Percentiles rank a stretch among this genome's conserved stretches.
Conservation (phyloP, 2,888 invertebrate species). For the Tricholauxania praeusta region DNA sequence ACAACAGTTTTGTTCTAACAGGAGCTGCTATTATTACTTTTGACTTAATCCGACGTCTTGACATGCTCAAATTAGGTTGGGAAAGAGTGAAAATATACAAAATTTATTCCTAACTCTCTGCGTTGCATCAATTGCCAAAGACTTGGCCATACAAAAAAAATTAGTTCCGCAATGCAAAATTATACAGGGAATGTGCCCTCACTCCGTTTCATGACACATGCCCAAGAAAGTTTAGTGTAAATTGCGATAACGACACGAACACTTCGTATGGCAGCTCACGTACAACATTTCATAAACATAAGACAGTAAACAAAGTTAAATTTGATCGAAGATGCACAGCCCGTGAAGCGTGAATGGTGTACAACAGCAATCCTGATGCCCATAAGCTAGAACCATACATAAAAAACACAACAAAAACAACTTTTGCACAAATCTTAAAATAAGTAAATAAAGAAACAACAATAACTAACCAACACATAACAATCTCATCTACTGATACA, state of each 20-base stretch:
- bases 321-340: conserved; percentile 38
- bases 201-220: conserved; percentile 33
- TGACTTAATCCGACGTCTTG: no score
- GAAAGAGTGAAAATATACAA: background rate
- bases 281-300: conserved; percentile 39
- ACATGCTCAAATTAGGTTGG: no score
- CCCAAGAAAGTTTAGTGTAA: conserved; percentile 36
- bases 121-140: conserved; percentile 35
- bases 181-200: conserved; percentile 37
- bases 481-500: no score
- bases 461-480: no score
- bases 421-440: no score
- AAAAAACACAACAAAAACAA: background rate
- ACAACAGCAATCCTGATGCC: background rate
- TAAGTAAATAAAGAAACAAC: no score
- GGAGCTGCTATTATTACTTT: no score
- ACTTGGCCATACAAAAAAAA: conserved; percentile 37
- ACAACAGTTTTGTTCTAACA: no score
- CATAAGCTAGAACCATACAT: background rate
- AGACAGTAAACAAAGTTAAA: conserved; percentile 44
- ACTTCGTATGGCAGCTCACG: conserved; percentile 35
- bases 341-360: conserved; percentile 30
- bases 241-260: conserved; percentile 41
- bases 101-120: conserved; percentile 40
- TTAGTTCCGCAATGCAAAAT: background rate